A percentile compares a stretch with the other conserved stretches of the same genome.
Evolutionary conservation across 53 echinoderm and acorn worm genomes (phyloP).

Genomic region (Crossaster papposus): DNA sequence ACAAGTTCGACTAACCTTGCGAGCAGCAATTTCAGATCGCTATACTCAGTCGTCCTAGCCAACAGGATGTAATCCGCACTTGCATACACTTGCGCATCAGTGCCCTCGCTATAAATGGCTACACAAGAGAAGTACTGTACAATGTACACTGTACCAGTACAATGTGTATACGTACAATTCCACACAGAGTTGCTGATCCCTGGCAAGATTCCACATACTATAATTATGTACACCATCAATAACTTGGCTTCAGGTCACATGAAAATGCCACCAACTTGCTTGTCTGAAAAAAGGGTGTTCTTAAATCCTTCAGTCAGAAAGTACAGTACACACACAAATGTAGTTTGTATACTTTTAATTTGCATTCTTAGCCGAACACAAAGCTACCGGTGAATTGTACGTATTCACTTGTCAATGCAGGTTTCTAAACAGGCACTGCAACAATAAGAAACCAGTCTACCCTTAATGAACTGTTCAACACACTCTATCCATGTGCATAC

Average conservation of each 20-base stretch:
- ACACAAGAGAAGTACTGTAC: too few relatives aligned
- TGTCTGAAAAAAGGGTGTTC: too few relatives aligned
- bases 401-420: background rate
- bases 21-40: slow-evolving; percentile 16
- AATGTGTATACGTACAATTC: too few relatives aligned
- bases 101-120: background rate
- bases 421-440: background rate
- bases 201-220: background rate
- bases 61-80: background rate
- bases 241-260: slow-evolving; percentile 44
- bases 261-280: slow-evolving; percentile 21
- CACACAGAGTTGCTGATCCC: background rate
- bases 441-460: slow-evolving; percentile 2
- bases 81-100: too few relatives aligned
- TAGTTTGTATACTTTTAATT: background rate
- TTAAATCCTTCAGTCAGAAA: background rate
- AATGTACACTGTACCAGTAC: too few relatives aligned
- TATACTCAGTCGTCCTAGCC: background rate
- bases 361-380: background rate
- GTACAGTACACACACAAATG: background rate
- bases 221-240: background rate
- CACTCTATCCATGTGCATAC: background rate
- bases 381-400: too few relatives aligned
- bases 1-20: slow-evolving; percentile 26
- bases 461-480: background rate